Base-by-base conservation (phyloP, 2,888 invertebrate genomes). In the Pemphredon lugubris region DNA sequence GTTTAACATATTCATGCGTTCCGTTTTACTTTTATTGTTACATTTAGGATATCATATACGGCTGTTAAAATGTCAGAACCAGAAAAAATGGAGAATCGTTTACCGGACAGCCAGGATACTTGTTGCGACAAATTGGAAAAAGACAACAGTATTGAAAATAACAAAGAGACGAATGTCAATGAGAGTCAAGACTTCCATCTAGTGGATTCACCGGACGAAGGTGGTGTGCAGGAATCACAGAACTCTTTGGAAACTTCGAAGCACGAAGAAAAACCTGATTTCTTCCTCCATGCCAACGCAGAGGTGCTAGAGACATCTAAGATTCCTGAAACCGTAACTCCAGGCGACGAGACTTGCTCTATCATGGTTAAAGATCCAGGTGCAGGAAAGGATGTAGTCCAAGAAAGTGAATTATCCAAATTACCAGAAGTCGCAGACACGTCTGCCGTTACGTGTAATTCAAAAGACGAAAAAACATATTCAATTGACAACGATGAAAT, bases 111-210 rank as follows among this genome's bases (percentile, higher is more conserved):
- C 0, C 75, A 77, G 47, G 67, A 75, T 13, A 73, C 65, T 0
- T 68, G 32, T 13, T 64, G 42, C 0, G 69, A 77, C 9, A 61
- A 21, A 21, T 26, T 55, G 3, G 55, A 59, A 0, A 61, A 61
- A 7, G 39, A 32, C 4, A 42, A 47, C 1, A 23, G 4, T 1
- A 11, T 45, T 18, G 21, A 1, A 4, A 44, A 40, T 13, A 59
- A 53, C 0, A 58, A 53, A 44, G 11, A 0, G 0, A 39, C 57
- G 2, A 45, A 20, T 13, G 16, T 77, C 2, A 70, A 69, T 5
- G 86, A 86, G 42, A 86, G 86, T 44, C 87, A 86, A 66, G 84
- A 86, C 67, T 86, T 86, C 69, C 76, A 58, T 20, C 67, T 86
- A 0, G 16, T 86, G 0, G 85, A 79, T 50, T 77, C 64, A 0